A percentile compares a stretch with the other conserved stretches of the same genome.
Conservation (phyloP, 2,888 invertebrate genomes). For the Linnaemya vulpina region DNA sequence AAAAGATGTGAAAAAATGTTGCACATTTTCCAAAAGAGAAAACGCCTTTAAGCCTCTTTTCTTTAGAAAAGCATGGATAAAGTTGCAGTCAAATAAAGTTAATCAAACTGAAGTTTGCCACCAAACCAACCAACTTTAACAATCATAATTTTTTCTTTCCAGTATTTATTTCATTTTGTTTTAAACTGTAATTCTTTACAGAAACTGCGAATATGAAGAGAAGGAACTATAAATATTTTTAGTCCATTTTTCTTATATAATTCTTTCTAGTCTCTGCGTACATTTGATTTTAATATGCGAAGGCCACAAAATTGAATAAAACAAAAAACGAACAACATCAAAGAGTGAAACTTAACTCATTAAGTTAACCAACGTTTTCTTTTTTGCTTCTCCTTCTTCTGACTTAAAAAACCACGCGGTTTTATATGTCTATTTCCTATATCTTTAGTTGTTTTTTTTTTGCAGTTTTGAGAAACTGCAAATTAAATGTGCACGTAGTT, state of each 20-base stretch:
- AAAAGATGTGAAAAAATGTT: too few species aligned
- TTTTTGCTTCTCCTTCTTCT: not conserved
- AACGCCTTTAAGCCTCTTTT: too few species aligned
- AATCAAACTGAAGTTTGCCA: too few species aligned
- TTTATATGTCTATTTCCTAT: not conserved
- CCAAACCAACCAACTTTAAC: too few species aligned
- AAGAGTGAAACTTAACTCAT: slow-evolving; percentile 42
- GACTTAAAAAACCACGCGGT: not conserved
- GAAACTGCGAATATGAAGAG: too few species aligned
- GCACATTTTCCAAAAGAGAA: too few species aligned
- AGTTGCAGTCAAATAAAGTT: too few species aligned
- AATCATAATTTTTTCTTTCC: too few species aligned
- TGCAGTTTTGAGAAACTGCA: slow-evolving; percentile 8
- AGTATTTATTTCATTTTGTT: too few species aligned
- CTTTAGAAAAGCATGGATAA: too few species aligned
- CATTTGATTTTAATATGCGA: not conserved
- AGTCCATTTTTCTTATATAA: not conserved
- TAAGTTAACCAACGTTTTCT: slow-evolving; percentile 21
- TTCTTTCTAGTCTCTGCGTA: not conserved
- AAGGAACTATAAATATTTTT: not conserved
- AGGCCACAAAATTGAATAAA: not conserved
- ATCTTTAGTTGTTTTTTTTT: not conserved
- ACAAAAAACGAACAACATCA: not conserved
- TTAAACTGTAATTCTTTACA: too few species aligned
- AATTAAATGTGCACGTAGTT: slow-evolving; percentile 55